Percentiles rank a stretch among this genome's conserved stretches.
phyloP scores from a whole-genome alignment of 2,888 invertebrate genomes.

The Anticlea derivata region DNA sequence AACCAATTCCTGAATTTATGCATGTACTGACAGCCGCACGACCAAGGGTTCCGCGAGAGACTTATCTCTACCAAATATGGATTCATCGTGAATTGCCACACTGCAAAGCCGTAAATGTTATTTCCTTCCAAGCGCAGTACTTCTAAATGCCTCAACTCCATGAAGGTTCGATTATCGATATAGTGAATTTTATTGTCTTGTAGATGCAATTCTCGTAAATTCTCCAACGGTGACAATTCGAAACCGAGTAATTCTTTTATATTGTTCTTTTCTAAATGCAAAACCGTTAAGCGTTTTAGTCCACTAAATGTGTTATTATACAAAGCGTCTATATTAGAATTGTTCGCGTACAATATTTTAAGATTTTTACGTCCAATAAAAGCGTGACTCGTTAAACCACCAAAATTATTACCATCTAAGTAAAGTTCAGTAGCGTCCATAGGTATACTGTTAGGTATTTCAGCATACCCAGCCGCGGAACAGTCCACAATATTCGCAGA shows the following conservation, averaged over 20 bases:
- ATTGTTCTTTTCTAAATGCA: conserved; percentile 95
- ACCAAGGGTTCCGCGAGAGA: conserved; percentile 94
- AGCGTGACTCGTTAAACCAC: conserved; percentile 93
- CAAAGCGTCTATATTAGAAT: conserved; percentile 92
- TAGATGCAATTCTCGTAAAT: conserved; percentile 92
- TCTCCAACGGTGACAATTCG: conserved; percentile 92
- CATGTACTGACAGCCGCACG: conserved; percentile 94
- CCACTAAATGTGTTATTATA: conserved; percentile 96
- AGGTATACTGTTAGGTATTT: conserved; percentile 94
- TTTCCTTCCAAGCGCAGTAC: conserved; percentile 94
- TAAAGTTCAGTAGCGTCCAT: conserved; percentile 98
- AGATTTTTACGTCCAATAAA: conserved; percentile 96
- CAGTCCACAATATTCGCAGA: conserved; percentile 96
- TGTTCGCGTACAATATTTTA: conserved; percentile 93
- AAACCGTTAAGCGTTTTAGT: conserved; percentile 88
- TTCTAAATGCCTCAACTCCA: conserved; percentile 91
- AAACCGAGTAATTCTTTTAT: conserved; percentile 91
- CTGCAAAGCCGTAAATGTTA: conserved; percentile 90
- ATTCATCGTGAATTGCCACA: conserved; percentile 93
- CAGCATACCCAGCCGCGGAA: conserved; percentile 90
- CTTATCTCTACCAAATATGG: conserved; percentile 94
- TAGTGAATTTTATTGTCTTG: conserved; percentile 92
- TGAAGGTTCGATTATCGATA: conserved; percentile 94
- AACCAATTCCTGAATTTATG: conserved; percentile 92
- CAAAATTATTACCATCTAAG: conserved; percentile 95